phyloP scores from a whole-genome alignment of 2,113 vertebrate species.

The Desmodus rotundus region DNA sequence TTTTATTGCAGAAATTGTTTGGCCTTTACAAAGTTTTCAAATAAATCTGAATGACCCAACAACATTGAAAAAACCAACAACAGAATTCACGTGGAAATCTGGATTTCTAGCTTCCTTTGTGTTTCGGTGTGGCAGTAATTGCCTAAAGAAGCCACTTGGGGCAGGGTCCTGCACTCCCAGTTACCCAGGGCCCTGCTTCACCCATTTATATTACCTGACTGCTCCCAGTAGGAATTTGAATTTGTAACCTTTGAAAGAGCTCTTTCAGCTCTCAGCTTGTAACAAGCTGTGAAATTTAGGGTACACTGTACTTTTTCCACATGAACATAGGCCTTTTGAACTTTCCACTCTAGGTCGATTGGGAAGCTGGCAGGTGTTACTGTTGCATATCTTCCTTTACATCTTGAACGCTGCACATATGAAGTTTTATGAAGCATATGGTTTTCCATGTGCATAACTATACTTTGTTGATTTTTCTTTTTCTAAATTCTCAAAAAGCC shows the following conservation, averaged over 20 bases:
- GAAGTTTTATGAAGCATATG: constrained; percentile 59
- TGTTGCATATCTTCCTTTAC: constrained; percentile 46
- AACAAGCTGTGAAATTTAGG: constrained; percentile 8
- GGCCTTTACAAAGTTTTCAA: not conserved
- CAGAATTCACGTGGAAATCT: not conserved
- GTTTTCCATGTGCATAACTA: constrained; percentile 50
- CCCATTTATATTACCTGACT: not conserved
- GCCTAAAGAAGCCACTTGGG: not conserved
- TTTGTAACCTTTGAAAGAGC: not conserved
- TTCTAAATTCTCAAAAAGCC: constrained; percentile 45
- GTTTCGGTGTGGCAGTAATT: not conserved
- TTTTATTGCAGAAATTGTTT: not conserved
- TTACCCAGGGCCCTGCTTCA: not conserved
- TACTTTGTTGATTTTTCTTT: constrained; percentile 59
- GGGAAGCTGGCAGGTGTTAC: constrained; percentile 52
- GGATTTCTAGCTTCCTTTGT: not conserved
- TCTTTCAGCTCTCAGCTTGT: not conserved
- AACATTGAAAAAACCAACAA: not conserved
- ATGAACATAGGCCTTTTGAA: not conserved
- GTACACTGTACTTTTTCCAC: not conserved
- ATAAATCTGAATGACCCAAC: not conserved
- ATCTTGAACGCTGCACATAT: constrained; percentile 22
- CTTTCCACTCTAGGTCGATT: constrained; percentile 7
- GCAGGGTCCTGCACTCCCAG: accelerated
- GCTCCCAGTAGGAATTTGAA: not conserved